These are phyloP conservation scores for Apodemia zela DNA, from an alignment of 2,888 invertebrate species.

Conservation along the genomic window DNA sequence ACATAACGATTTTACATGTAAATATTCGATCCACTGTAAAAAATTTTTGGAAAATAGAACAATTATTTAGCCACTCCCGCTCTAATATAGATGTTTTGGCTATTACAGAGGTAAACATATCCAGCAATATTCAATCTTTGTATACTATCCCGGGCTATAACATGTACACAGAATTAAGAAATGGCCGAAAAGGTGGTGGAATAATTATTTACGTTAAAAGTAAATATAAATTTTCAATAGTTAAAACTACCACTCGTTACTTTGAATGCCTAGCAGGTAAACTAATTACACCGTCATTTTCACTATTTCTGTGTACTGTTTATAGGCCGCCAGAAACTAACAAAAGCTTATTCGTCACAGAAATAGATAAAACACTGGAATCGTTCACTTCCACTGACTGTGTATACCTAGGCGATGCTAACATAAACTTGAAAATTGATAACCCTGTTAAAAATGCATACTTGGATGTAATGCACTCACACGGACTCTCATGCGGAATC, in stretches of 20 bases:
- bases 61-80: neutral
- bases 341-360: neutral
- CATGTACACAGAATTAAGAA: neutral
- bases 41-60: slow-evolving; percentile 2
- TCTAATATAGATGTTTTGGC: neutral
- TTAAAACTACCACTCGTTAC: neutral
- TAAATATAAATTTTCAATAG: slow-evolving; percentile 4
- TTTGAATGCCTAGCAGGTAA: neutral
- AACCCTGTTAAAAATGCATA: slow-evolving; percentile 13
- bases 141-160: neutral
- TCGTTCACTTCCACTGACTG: neutral
- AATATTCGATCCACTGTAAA: slow-evolving; percentile 3
- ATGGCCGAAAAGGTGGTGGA: neutral
- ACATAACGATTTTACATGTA: slow-evolving; percentile 10
- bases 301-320: neutral
- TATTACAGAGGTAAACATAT: slow-evolving; percentile 10
- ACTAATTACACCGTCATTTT: neutral
- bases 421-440: slow-evolving; percentile 5
- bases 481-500: slow-evolving; percentile 20
- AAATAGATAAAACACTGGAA: slow-evolving; percentile 8
- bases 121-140: neutral
- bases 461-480: slow-evolving; percentile 8
- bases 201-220: neutral
- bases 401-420: slow-evolving; percentile 6
- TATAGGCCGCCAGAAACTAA: neutral